phyloP scores from a whole-genome alignment of 2,113 vertebrate genomes.

The human region DNA sequence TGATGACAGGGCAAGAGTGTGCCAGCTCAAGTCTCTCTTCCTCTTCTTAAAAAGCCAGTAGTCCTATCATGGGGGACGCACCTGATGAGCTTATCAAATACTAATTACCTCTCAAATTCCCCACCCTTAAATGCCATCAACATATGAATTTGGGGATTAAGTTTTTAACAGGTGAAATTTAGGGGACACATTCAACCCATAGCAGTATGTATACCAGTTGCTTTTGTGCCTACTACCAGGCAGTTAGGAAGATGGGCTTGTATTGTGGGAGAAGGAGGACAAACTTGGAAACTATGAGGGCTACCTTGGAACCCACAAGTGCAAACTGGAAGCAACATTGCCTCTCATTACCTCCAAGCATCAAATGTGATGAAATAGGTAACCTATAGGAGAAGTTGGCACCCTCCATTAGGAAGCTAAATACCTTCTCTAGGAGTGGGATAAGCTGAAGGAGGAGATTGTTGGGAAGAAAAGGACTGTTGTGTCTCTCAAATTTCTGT shows the following conservation, averaged over 20 bases:
- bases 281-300: background rate
- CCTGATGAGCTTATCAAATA: background rate
- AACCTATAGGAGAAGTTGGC: background rate
- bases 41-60: background rate
- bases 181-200: background rate
- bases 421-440: too few species aligned
- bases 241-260: background rate
- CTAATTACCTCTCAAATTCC: background rate
- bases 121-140: background rate
- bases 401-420: background rate
- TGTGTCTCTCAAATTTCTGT: too few species aligned
- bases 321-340: accelerated
- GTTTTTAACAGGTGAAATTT: background rate
- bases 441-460: background rate
- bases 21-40: background rate
- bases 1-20: background rate
- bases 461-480: background rate
- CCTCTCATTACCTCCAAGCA: background rate
- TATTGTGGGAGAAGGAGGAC: background rate
- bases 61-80: background rate
- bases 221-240: background rate
- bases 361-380: background rate
- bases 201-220: background rate
- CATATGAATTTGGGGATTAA: background rate
- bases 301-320: background rate